Evolutionary conservation across 1,140 invertebrate genomes (phyloP).

Genomic region (Drosophila pruinosa): DNA sequence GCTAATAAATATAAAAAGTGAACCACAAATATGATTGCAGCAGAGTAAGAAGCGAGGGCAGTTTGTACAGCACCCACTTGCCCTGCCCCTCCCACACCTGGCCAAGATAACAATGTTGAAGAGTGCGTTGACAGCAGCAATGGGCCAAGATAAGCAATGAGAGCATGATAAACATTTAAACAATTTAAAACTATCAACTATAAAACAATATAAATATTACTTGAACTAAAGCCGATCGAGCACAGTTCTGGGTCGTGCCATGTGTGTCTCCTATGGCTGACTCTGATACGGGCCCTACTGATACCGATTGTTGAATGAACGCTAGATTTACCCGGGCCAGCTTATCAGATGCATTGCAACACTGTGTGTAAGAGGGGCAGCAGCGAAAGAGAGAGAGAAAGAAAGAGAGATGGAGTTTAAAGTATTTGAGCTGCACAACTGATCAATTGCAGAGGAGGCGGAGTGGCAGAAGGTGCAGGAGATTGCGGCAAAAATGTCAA

Average conservation of each 20-base stretch:
- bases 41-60: background rate
- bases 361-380: background rate
- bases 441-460: too few relatives aligned
- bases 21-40: conserved; percentile 20
- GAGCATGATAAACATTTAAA: background rate
- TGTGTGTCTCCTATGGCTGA: too few relatives aligned
- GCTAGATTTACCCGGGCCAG: background rate
- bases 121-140: conserved; percentile 51
- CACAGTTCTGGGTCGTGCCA: background rate
- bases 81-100: too few relatives aligned
- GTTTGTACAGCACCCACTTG: background rate
- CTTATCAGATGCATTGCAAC: conserved; percentile 11
- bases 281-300: too few relatives aligned
- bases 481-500: too few relatives aligned
- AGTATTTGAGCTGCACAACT: too few relatives aligned
- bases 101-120: conserved; percentile 30
- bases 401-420: background rate
- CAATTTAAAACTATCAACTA: background rate
- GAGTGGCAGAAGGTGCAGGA: too few relatives aligned
- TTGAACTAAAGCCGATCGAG: background rate
- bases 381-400: background rate
- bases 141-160: conserved; percentile 11
- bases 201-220: background rate
- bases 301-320: conserved; percentile 9
- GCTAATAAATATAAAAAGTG: conserved; percentile 35